Percentiles rank a stretch among this genome's conserved stretches.
Evolutionary conservation across 2,888 invertebrate species (phyloP).

Genomic region (Scrobipalpa costella): DNA sequence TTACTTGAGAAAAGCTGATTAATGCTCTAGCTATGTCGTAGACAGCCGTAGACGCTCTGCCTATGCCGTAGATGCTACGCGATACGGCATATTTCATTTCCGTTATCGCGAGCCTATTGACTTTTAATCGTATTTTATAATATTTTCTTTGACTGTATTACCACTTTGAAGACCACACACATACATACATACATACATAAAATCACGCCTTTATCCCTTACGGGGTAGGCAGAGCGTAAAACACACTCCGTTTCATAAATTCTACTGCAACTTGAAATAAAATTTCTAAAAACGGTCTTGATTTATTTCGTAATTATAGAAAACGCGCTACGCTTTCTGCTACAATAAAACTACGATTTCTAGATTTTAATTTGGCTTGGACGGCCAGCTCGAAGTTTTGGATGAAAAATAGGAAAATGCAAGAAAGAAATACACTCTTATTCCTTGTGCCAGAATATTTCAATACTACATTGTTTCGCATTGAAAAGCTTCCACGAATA

Average conservation of each 20-base stretch:
- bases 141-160: too few species aligned
- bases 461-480: not conserved
- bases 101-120: too few species aligned
- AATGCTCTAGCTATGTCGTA: too few species aligned
- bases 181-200: too few species aligned
- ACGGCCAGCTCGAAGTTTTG: conserved; percentile 4
- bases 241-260: not conserved
- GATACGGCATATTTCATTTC: not conserved
- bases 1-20: too few species aligned
- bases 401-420: not conserved
- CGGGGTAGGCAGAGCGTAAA: too few species aligned
- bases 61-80: not conserved
- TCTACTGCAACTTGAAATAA: not conserved
- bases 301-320: not conserved
- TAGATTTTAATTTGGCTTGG: conserved; percentile 4
- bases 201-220: too few species aligned
- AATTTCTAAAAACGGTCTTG: not conserved
- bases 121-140: too few species aligned
- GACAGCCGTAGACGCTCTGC: not conserved
- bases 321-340: not conserved
- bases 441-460: not conserved
- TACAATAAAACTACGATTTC: not conserved
- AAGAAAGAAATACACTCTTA: not conserved
- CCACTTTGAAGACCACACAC: too few species aligned
- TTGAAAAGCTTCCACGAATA: not conserved